Percentiles rank a stretch among this genome's conserved stretches.
These are phyloP conservation scores for Drosophila lini DNA, from an alignment of 1,140 invertebrate species.

Conservation along the genomic window DNA sequence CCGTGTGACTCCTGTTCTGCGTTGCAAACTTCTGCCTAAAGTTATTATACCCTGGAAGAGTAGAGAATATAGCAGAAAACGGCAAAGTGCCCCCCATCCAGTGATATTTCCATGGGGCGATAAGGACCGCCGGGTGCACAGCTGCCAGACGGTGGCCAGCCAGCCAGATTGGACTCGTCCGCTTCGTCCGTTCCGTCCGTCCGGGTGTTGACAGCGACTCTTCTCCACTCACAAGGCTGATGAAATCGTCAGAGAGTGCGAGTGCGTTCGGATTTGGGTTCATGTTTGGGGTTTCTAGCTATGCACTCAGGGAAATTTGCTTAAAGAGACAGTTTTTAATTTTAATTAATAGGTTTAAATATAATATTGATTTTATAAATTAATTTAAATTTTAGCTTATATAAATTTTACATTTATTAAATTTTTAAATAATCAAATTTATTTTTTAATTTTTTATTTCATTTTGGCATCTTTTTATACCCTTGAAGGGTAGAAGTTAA, in stretches of 20 bases:
- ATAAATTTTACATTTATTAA: too few species aligned
- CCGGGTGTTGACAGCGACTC: conserved; percentile 18
- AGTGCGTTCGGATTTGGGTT: conserved; percentile 13
- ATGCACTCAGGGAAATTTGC: neutral
- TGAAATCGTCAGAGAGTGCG: conserved; percentile 49
- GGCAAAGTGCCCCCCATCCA: conserved; percentile 37
- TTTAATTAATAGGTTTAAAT: neutral
- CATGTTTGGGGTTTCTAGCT: neutral
- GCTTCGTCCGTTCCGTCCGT: neutral
- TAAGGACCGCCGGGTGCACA: conserved; percentile 34
- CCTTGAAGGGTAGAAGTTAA: too few species aligned
- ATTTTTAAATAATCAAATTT: too few species aligned
- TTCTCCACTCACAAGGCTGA: conserved; percentile 44
- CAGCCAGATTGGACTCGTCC: conserved; percentile 37
- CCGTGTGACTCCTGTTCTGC: too few species aligned
- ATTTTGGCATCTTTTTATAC: too few species aligned
- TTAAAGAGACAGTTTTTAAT: neutral
- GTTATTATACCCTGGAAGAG: too few species aligned
- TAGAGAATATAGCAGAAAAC: conserved; percentile 23
- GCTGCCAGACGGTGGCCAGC: conserved; percentile 38
- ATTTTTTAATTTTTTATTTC: too few species aligned
- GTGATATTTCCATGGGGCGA: conserved; percentile 15
- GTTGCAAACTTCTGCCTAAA: too few species aligned
- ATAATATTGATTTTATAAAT: neutral
- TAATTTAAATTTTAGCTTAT: neutral